A percentile compares a stretch with the other conserved stretches of the same genome.
phyloP scores from a whole-genome alignment of 2,888 invertebrate species.

The Ophion costatus region DNA sequence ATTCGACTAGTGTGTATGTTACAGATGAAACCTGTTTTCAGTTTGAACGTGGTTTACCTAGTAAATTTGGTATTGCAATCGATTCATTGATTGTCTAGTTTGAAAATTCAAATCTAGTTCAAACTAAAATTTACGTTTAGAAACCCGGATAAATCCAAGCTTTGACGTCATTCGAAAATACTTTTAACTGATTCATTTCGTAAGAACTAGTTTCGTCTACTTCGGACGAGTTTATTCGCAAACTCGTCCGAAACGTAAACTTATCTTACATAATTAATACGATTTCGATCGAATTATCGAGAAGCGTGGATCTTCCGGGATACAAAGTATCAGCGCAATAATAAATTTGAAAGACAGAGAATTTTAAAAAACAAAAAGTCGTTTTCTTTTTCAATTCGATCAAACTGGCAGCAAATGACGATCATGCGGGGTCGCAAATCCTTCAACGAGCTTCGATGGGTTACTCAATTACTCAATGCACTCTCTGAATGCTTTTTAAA shows the following conservation, averaged over 20 bases:
- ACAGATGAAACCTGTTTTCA: no score
- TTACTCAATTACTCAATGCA: background rate
- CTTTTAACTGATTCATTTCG: no score
- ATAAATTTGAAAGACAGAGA: background rate
- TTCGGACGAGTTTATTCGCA: background rate
- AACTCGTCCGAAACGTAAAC: no score
- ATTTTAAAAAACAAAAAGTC: background rate
- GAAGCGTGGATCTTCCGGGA: background rate
- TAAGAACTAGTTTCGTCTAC: background rate
- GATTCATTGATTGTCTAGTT: no score
- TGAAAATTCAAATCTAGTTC: no score
- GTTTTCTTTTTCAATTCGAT: background rate
- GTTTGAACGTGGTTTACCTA: no score
- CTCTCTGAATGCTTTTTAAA: background rate
- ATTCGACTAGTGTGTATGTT: no score
- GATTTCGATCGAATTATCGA: background rate
- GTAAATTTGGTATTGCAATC: no score
- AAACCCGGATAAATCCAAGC: background rate
- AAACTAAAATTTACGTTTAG: conserved; percentile 2
- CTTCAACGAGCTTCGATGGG: background rate
- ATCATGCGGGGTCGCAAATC: background rate
- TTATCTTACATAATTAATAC: background rate
- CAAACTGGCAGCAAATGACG: background rate
- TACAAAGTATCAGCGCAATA: background rate
- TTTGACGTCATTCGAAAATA: background rate